Percentiles rank a stretch among this genome's conserved stretches.
phyloP scores from a whole-genome alignment of 2,888 invertebrate species.

The Xylota segnis region DNA sequence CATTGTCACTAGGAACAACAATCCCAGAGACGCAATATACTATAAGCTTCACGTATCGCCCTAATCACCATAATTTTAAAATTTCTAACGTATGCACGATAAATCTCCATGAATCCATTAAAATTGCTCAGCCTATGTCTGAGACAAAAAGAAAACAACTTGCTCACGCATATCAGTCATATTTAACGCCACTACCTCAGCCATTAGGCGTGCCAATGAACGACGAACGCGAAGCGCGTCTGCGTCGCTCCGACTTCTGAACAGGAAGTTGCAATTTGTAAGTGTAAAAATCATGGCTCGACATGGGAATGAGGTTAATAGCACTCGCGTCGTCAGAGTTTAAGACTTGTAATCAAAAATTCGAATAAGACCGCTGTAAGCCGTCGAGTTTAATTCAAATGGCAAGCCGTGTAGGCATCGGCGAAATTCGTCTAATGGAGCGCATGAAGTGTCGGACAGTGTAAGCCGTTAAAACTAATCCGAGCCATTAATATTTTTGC shows the following conservation, averaged over 20 bases:
- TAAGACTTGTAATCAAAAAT: conserved; percentile 60
- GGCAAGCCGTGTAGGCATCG: neutral
- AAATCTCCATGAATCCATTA: conserved; percentile 59
- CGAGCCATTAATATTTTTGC: conserved; percentile 56
- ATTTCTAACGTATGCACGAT: conserved; percentile 39
- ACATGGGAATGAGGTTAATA: conserved; percentile 70
- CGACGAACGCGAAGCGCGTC: conserved; percentile 17
- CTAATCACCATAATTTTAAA: conserved; percentile 53
- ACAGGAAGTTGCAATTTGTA: conserved; percentile 72
- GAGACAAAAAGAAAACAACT: conserved; percentile 16
- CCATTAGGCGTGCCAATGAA: conserved; percentile 48
- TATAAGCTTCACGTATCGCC: neutral
- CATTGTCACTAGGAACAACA: neutral
- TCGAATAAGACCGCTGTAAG: conserved; percentile 36
- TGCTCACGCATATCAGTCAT: conserved; percentile 36
- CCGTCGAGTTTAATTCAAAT: conserved; percentile 18
- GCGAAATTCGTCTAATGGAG: conserved; percentile 23
- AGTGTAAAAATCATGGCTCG: conserved; percentile 38
- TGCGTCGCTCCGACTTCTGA: conserved; percentile 36
- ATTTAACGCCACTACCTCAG: conserved; percentile 21
- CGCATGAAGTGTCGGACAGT: conserved; percentile 29
- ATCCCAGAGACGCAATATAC: neutral
- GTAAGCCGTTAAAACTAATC: conserved; percentile 46
- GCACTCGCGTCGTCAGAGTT: conserved; percentile 25
- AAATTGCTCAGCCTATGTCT: conserved; percentile 1